These are phyloP conservation scores for Drosophila sp. DNA, from an alignment of 1,140 invertebrate genomes.

Conservation along the genomic window DNA sequence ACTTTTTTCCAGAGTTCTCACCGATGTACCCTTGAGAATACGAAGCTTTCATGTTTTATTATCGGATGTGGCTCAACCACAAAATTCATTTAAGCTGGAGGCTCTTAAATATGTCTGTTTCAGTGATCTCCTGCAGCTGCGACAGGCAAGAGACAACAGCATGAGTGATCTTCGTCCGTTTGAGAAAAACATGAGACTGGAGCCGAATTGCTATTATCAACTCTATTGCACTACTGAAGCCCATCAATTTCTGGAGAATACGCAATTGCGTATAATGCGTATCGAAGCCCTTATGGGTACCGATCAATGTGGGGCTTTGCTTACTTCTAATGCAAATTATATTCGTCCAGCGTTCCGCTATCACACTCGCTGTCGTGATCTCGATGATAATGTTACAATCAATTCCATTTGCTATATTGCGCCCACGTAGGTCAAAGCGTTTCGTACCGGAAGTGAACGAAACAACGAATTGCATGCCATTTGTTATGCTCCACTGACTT, in stretches of 20 bases:
- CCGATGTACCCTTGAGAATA: constrained; percentile 77
- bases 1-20: constrained; percentile 53
- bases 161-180: constrained; percentile 24
- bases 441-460: constrained; percentile 60
- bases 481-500: constrained; percentile 42
- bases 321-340: constrained; percentile 66
- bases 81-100: constrained; percentile 66
- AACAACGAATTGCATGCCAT: constrained; percentile 31
- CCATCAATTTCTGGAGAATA: constrained; percentile 79
- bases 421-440: constrained; percentile 76
- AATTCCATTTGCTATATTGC: constrained; percentile 82
- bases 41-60: constrained; percentile 66
- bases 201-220: constrained; percentile 72
- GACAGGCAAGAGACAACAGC: constrained; percentile 32
- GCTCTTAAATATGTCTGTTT: constrained; percentile 66
- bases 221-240: constrained; percentile 70
- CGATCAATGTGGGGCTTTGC: constrained; percentile 64
- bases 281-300: constrained; percentile 78
- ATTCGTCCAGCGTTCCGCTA: constrained; percentile 65
- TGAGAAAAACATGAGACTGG: constrained; percentile 71
- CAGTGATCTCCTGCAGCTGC: constrained; percentile 54
- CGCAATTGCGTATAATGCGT: constrained; percentile 70
- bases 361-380: constrained; percentile 73
- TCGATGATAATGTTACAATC: constrained; percentile 78
- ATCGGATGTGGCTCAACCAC: constrained; percentile 65